Conservation (phyloP, 2,888 invertebrate genomes). For the Endotricha flammealis region DNA sequence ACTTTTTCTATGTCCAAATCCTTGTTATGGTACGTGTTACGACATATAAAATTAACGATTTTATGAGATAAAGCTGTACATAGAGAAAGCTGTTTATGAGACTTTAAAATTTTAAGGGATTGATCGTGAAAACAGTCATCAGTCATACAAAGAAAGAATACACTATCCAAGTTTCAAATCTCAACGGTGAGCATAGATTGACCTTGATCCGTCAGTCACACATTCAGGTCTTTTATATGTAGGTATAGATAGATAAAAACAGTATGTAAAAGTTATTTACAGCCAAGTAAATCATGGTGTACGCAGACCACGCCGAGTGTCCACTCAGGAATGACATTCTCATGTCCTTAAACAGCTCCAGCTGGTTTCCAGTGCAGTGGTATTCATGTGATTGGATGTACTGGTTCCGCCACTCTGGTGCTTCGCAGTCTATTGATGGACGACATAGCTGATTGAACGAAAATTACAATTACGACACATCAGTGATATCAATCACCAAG, state of each 20-base stretch:
- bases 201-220: no score
- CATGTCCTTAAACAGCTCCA: conserved; percentile 79
- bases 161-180: no score
- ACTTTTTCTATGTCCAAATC: no score
- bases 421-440: conserved; percentile 84
- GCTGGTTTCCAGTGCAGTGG: conserved; percentile 74
- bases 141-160: no score
- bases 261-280: conserved; percentile 76
- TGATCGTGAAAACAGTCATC: no score
- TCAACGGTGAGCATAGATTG: no score
- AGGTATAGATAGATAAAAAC: background rate
- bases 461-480: background rate
- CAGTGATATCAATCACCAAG: background rate
- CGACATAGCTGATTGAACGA: conserved; percentile 81
- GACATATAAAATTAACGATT: no score
- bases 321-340: conserved; percentile 94
- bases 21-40: no score
- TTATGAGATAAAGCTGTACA: no score
- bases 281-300: conserved; percentile 88
- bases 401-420: conserved; percentile 71
- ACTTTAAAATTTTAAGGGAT: no score
- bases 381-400: conserved; percentile 84
- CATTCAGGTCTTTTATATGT: background rate
- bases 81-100: no score
- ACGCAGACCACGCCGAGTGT: conserved; percentile 92